A percentile compares a stretch with the other conserved stretches of the same genome.
Evolutionary conservation across 2,797 vertebrate genomes (phyloP).

Genomic region (Xiphorhynchus erythropygius): DNA sequence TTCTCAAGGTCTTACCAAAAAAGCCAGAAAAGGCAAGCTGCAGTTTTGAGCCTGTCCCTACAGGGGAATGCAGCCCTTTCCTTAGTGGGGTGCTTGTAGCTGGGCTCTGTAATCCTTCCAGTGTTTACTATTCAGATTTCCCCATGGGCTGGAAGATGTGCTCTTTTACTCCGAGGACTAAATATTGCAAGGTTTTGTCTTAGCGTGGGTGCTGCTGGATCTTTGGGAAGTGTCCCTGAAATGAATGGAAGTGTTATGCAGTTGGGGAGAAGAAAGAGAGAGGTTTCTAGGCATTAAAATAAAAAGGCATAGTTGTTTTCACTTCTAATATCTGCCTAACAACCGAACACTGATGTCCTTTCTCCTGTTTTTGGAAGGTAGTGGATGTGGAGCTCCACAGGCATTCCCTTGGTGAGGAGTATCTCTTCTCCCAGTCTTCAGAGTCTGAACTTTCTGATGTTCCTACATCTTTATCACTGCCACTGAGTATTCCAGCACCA

Average conservation of each 20-base stretch:
- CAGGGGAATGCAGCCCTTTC: not conserved
- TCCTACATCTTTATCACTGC: constrained; percentile 70
- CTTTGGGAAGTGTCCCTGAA: not conserved
- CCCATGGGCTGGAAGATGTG: not conserved
- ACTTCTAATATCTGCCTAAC: not conserved
- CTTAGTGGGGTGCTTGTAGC: not conserved
- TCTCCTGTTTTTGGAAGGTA: constrained; percentile 78
- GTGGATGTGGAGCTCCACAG: constrained; percentile 96
- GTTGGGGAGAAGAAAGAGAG: not conserved
- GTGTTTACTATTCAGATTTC: not conserved
- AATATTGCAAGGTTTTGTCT: not conserved
- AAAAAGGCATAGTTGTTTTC: not conserved
- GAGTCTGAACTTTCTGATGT: constrained; percentile 77
- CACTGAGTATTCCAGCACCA: constrained; percentile 72
- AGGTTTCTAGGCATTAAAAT: not conserved
- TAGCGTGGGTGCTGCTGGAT: not conserved
- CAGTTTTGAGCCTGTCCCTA: not conserved
- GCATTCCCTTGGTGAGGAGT: constrained; percentile 90
- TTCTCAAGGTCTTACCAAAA: not conserved
- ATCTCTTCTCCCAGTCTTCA: constrained; percentile 78
- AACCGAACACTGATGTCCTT: not conserved
- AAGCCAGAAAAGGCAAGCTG: not conserved
- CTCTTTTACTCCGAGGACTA: accelerated
- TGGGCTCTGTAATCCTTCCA: not conserved
- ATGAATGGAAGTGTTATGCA: not conserved